These are phyloP conservation scores for Neocrepidodera transversa DNA, from an alignment of 2,888 invertebrate species.

Conservation along the genomic window DNA sequence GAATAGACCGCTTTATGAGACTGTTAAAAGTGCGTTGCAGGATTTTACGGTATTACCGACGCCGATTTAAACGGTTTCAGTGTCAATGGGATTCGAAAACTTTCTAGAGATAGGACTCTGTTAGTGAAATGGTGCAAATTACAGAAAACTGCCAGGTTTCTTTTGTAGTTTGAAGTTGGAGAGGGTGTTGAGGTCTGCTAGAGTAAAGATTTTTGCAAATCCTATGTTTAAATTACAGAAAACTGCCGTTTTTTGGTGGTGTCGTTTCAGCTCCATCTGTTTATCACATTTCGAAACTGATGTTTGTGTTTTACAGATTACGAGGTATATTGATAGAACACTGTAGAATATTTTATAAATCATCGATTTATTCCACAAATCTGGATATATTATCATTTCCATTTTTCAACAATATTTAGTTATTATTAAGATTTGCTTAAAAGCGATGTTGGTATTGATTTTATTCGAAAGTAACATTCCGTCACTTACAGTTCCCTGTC, in stretches of 20 bases:
- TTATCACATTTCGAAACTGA: slow-evolving; percentile 6
- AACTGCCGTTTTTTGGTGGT: slow-evolving; percentile 10
- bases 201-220: slow-evolving; percentile 2
- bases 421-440: too few species aligned
- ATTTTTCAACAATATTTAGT: too few species aligned
- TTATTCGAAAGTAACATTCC: too few species aligned
- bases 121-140: slow-evolving; percentile 11
- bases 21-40: slow-evolving; percentile 89
- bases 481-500: too few species aligned
- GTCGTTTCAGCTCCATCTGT: slow-evolving; percentile 13
- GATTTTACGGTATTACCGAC: slow-evolving; percentile 91
- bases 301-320: background rate
- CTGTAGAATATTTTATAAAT: background rate
- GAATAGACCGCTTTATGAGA: slow-evolving; percentile 86
- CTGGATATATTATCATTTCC: too few species aligned
- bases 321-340: background rate
- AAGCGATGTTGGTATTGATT: too few species aligned
- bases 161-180: background rate
- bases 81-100: background rate
- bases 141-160: too few species aligned
- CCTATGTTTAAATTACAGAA: background rate
- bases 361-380: too few species aligned
- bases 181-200: background rate
- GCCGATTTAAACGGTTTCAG: slow-evolving; percentile 72
- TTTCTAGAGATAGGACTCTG: background rate